A percentile compares a stretch with the other conserved stretches of the same genome.
Evolutionary conservation across 2,113 vertebrate genomes (phyloP).

Genomic region (Xenopus tropicalis): UCB_Xtro_10.0 CM004447.2:143553501-143554000

Average conservation of each 20-base stretch:
- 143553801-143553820: slow-evolving; percentile 33
- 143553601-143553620: too few species aligned
- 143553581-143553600: too few species aligned
- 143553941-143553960: slow-evolving; percentile 4
- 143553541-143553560: too few species aligned
- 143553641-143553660: too few species aligned
- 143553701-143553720: not conserved
- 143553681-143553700: not conserved
- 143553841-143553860: slow-evolving; percentile 25
- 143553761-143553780: not conserved
- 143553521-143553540: too few species aligned
- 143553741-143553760: slow-evolving; percentile 6
- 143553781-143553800: not conserved
- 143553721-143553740: slow-evolving; percentile 6
- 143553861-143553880: slow-evolving; percentile 5
- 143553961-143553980: slow-evolving; percentile 1
- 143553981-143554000: not conserved
- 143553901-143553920: not conserved
- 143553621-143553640: too few species aligned
- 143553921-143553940: slow-evolving; percentile 9
- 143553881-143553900: not conserved
- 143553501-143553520: too few species aligned
- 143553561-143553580: too few species aligned
- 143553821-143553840: slow-evolving; percentile 31
- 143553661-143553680: not conserved